A percentile compares a stretch with the other conserved stretches of the same genome.
phyloP scores from a whole-genome alignment of 2,113 vertebrate species.

The Serilophus lunatus region DNA sequence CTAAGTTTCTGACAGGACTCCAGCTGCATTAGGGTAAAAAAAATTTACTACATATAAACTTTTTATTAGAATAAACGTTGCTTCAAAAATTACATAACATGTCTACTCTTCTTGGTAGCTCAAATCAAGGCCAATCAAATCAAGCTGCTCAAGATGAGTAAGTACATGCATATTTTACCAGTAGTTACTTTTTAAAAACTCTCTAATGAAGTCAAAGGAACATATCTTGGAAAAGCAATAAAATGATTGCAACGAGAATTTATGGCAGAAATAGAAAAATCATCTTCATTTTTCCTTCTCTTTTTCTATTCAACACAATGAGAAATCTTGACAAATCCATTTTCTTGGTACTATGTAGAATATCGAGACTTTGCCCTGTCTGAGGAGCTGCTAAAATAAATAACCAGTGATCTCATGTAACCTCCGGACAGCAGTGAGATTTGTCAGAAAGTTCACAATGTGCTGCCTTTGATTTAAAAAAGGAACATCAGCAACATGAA shows the following conservation, averaged over 20 bases:
- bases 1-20: not conserved
- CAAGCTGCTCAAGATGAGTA: conserved; percentile 25
- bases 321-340: not conserved
- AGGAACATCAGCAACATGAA: conserved; percentile 25
- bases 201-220: conserved; percentile 4
- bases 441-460: conserved; percentile 38
- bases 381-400: conserved; percentile 30
- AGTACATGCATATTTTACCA: conserved; percentile 28
- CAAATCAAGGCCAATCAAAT: conserved; percentile 46
- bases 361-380: not conserved
- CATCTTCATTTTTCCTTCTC: accelerated
- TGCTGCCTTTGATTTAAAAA: conserved; percentile 35
- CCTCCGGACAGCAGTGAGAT: conserved; percentile 30
- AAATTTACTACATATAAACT: not conserved
- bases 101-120: conserved; percentile 1
- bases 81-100: not conserved
- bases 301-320: not conserved
- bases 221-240: not conserved
- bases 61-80: conserved; percentile 2
- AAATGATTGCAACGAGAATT: not conserved
- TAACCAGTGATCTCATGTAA: conserved; percentile 57
- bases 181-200: conserved; percentile 1
- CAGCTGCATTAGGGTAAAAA: not conserved
- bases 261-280: not conserved
- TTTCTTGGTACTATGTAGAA: not conserved